Base-by-base conservation (phyloP, 2,888 invertebrate species). In the Gnatocerus cornutus region DNA sequence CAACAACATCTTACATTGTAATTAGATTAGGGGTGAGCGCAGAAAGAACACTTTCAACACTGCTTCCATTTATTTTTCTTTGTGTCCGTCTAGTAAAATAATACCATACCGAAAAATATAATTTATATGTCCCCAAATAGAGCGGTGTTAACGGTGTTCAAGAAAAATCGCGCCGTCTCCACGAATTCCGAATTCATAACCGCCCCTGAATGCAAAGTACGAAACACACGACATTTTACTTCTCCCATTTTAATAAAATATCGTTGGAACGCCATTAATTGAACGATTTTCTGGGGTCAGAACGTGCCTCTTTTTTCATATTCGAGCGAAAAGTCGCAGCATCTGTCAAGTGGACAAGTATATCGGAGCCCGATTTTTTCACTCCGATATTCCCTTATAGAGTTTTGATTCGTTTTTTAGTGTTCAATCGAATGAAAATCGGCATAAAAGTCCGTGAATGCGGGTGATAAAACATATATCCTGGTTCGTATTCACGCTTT, bases 381-480 rank as follows among this genome's bases (percentile, higher is more conserved):
- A 74, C 76, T 73, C 77, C 77, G 72, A 75, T 78, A 76, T 79
- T 79, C 77, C 77, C 77, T 77, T 77, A 76, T 74, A 73, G 67
- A 56, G 77, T 74, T 78, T 80, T 80, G 79, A 80, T 80, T 80
- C 78, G 78, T 80, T 81, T 81, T 80, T 80, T 81, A 80, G 77
- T 80, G 81, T 80, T 79, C 81, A 81, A 80, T 80, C 80, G 80
- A 79, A 81, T 80, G 80, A 80, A 81, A 80, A 82, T 82, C 78
- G 80, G 80, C 76, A 80, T 81, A 80, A 81, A 81, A 80, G 78
- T 78, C 76, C 74, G 76, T 74, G 78, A 80, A 81, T 80, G 78
- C 77, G 78, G 79, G 80, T 76, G 79, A 81, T 81, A 80, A 81
- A 80, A 81, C 77, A 80, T 78, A 76, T 77, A 78, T 79, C 74